These are phyloP conservation scores for Sebastes itinus DNA, from an alignment of 2,797 vertebrate species.

Conservation along the genomic window DNA sequence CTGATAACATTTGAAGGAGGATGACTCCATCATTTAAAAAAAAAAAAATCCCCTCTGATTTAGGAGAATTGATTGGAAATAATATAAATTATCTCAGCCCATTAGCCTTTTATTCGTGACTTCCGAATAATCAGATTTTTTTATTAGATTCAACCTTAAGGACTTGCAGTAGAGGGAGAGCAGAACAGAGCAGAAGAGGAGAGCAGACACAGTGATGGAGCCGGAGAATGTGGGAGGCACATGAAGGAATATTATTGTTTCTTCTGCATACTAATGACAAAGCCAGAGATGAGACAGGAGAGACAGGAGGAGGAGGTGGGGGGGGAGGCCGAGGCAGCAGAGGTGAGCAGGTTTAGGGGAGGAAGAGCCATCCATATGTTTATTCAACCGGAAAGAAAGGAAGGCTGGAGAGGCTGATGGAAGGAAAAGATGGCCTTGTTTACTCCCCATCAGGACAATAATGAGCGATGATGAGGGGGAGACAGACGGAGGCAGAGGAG, in stretches of 20 bases:
- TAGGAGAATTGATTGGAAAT: not conserved
- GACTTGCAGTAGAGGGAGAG: not conserved
- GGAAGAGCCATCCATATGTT: conserved; percentile 22
- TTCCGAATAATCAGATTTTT: not conserved
- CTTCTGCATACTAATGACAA: conserved; percentile 59
- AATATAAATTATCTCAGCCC: not conserved
- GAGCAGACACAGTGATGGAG: conserved; percentile 3
- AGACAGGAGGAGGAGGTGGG: not conserved
- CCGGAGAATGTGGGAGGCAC: conserved; percentile 31
- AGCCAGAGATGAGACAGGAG: conserved; percentile 26
- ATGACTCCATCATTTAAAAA: not conserved
- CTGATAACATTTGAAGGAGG: not conserved
- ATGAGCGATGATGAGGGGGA: conserved; percentile 57
- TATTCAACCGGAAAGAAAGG: conserved; percentile 42
- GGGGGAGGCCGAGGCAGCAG: conserved; percentile 12
- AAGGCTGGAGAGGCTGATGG: conserved; percentile 35
- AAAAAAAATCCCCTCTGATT: not conserved
- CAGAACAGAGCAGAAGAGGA: not conserved
- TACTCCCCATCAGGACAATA: conserved; percentile 50
- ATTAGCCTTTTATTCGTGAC: not conserved
- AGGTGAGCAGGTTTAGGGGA: conserved; percentile 40
- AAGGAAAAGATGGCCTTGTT: conserved; percentile 61
- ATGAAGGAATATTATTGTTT: conserved; percentile 53
- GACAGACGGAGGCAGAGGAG: conserved; percentile 15
- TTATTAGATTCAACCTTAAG: conserved; percentile 12